These are phyloP conservation scores for Poeciliopsis retropinna DNA, from an alignment of 2,113 vertebrate species.

Conservation along the genomic window DNA sequence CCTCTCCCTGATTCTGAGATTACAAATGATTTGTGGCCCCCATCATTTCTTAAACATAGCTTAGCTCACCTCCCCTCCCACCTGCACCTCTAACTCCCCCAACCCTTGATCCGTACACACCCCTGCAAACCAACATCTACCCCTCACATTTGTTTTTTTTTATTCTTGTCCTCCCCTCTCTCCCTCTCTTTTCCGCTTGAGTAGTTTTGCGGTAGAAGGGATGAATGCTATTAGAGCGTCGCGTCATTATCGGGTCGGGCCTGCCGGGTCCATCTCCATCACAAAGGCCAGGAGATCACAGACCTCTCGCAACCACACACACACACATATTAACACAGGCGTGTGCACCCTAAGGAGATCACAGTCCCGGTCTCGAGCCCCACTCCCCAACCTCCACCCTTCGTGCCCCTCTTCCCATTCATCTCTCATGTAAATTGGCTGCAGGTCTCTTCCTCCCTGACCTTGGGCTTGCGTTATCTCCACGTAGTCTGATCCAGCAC, in stretches of 20 bases:
- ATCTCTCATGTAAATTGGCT: slow-evolving; percentile 80
- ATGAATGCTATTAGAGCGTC: slow-evolving; percentile 80
- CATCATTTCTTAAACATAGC: slow-evolving; percentile 77
- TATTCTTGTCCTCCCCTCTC: slow-evolving; percentile 3
- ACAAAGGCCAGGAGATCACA: slow-evolving; percentile 81
- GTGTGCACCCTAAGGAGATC: slow-evolving; percentile 71
- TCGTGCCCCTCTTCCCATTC: slow-evolving; percentile 71
- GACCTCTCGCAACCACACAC: slow-evolving; percentile 54
- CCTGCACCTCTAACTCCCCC: slow-evolving; percentile 37
- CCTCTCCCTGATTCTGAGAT: slow-evolving; percentile 68
- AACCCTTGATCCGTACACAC: slow-evolving; percentile 36
- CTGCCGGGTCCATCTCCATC: slow-evolving; percentile 78
- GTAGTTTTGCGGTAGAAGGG: slow-evolving; percentile 77
- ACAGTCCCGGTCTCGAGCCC: slow-evolving; percentile 59
- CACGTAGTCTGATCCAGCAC: slow-evolving; percentile 67
- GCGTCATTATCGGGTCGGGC: slow-evolving; percentile 79
- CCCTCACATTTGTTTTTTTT: slow-evolving; percentile 42
- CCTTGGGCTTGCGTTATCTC: slow-evolving; percentile 80
- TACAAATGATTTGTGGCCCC: slow-evolving; percentile 72
- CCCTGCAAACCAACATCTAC: slow-evolving; percentile 45
- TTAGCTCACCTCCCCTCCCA: slow-evolving; percentile 58
- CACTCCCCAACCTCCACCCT: slow-evolving; percentile 58
- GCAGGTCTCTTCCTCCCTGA: slow-evolving; percentile 73
- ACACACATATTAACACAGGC: slow-evolving; percentile 23
- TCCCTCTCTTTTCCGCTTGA: slow-evolving; percentile 73